These are phyloP conservation scores for Porites divaricata DNA, from an alignment of 92 coral and sea anemone genomes.

Conservation along the genomic window DNA sequence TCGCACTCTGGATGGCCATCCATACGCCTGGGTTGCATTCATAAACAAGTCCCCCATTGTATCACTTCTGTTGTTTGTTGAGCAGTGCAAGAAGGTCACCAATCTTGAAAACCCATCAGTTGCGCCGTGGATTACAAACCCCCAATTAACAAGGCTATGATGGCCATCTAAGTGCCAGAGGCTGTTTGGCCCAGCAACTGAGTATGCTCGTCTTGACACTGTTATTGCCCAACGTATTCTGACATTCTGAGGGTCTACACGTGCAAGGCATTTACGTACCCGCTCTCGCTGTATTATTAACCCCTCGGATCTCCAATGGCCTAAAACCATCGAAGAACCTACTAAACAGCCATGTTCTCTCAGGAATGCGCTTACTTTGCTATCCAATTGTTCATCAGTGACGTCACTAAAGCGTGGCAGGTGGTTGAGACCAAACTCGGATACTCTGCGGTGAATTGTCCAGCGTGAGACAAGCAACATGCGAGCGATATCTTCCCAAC, in stretches of 20 bases:
- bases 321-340: neutral
- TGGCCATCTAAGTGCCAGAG: constrained; percentile 62
- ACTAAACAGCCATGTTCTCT: constrained; percentile 51
- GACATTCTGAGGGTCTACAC: too few species aligned
- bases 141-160: constrained; percentile 48
- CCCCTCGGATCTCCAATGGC: too few species aligned
- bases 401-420: constrained; percentile 50
- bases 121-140: constrained; percentile 48
- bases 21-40: constrained; percentile 22
- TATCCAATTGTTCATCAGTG: constrained; percentile 52
- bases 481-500: constrained; percentile 48
- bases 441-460: constrained; percentile 56
- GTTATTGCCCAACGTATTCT: constrained; percentile 53
- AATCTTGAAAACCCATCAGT: constrained; percentile 31
- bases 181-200: constrained; percentile 59
- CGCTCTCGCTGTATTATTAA: too few species aligned
- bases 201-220: constrained; percentile 55
- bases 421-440: constrained; percentile 54
- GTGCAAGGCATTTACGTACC: too few species aligned
- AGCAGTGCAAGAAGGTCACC: constrained; percentile 40
- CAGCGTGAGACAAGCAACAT: constrained; percentile 68
- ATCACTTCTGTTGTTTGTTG: constrained; percentile 45
- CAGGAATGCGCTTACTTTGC: constrained; percentile 42
- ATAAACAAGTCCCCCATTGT: constrained; percentile 33
- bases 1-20: constrained; percentile 60